Percentiles rank a stretch among this genome's conserved stretches.
Evolutionary conservation across 2,797 vertebrate species (phyloP).

Genomic region (Notolabrus celidotus): DNA sequence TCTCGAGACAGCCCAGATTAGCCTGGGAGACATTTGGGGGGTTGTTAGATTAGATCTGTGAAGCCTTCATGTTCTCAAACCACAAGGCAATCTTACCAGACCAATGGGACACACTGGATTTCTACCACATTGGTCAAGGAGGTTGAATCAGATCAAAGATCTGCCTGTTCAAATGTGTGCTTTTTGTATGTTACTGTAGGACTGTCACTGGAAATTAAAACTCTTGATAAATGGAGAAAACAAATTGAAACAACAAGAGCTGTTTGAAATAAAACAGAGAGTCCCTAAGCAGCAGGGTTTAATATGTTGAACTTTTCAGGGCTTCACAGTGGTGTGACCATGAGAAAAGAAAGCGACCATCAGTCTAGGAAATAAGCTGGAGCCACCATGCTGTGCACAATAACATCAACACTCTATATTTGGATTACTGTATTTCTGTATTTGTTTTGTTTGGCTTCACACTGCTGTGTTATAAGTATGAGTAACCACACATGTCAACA

Average conservation of each 20-base stretch:
- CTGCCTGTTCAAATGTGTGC: too few species aligned
- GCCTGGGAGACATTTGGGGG: too few species aligned
- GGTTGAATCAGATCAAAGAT: neutral
- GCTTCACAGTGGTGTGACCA: neutral
- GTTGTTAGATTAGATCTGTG: too few species aligned
- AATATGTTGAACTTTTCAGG: neutral
- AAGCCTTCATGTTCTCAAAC: neutral
- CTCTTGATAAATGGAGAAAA: too few species aligned
- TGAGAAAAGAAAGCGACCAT: neutral
- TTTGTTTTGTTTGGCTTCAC: slow-evolving; percentile 17
- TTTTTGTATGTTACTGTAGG: too few species aligned
- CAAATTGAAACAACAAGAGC: neutral
- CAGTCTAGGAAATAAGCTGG: neutral
- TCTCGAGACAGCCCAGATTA: too few species aligned
- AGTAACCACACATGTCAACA: slow-evolving; percentile 19
- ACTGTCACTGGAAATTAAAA: too few species aligned
- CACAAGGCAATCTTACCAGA: too few species aligned
- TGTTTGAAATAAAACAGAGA: neutral
- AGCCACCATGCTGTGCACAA: slow-evolving; percentile 1
- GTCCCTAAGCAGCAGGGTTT: neutral
- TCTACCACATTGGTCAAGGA: too few species aligned
- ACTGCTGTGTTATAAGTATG: slow-evolving; percentile 9
- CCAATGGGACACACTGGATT: neutral
- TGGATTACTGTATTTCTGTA: slow-evolving; percentile 1
- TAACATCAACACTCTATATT: slow-evolving; percentile 3